These are phyloP conservation scores for Myotis daubentonii DNA, from an alignment of 2,797 vertebrate genomes.

Conservation along the genomic window DNA sequence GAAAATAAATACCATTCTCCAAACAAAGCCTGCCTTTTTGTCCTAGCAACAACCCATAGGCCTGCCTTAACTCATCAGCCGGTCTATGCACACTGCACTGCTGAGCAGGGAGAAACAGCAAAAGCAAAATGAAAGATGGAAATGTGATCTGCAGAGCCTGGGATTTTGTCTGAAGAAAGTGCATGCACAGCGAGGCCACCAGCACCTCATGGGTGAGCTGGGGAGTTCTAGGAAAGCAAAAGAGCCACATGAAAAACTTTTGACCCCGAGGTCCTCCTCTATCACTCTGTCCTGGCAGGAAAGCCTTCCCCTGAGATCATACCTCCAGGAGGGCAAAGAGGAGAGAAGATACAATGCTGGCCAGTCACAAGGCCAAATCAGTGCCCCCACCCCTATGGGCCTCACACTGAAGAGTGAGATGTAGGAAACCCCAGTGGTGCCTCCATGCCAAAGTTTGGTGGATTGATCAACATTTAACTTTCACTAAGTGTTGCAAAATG, in stretches of 20 bases:
- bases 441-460: background rate
- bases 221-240: background rate
- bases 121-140: background rate
- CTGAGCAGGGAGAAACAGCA: slow-evolving; percentile 26
- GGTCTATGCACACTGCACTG: background rate
- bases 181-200: rapidly evolving
- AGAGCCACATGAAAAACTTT: background rate
- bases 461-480: background rate
- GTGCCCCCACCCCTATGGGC: background rate
- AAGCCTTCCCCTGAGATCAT: background rate
- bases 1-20: slow-evolving; percentile 77
- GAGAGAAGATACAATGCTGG: background rate
- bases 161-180: background rate
- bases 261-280: background rate
- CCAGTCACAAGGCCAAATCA: background rate
- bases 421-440: background rate
- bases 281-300: background rate
- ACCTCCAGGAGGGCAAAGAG: background rate
- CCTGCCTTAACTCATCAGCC: slow-evolving; percentile 71
- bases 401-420: background rate
- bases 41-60: slow-evolving; percentile 68
- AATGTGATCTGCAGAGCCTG: background rate
- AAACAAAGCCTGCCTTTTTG: slow-evolving; percentile 76
- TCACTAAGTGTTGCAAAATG: background rate
- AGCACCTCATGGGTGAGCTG: rapidly evolving